Evolutionary conservation across 2,888 invertebrate species (phyloP).

Genomic region (Sinelater perroti): DNA sequence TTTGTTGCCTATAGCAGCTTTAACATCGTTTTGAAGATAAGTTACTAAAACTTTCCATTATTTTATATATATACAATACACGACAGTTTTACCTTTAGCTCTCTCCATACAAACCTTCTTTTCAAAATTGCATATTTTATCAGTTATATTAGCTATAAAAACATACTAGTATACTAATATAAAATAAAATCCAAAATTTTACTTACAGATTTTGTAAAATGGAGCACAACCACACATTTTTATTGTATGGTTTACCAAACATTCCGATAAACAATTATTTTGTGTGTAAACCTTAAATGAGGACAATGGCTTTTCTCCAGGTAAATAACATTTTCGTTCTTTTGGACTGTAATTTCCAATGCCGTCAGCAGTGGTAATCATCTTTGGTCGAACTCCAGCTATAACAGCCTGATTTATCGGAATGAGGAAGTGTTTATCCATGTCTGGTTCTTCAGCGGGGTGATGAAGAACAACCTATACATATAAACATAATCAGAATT

Average conservation of each 20-base stretch:
- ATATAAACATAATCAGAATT: too few species aligned
- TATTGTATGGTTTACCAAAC: constrained; percentile 72
- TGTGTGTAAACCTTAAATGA: constrained; percentile 76
- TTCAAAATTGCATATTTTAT: constrained; percentile 65
- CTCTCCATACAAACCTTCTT: constrained; percentile 64
- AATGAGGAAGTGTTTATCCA: constrained; percentile 73
- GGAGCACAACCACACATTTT: constrained; percentile 58
- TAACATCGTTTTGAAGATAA: too few species aligned
- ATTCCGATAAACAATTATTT: constrained; percentile 76
- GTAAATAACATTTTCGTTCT: constrained; percentile 74
- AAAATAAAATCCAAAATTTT: not conserved
- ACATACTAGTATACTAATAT: too few species aligned
- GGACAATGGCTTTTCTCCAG: constrained; percentile 68
- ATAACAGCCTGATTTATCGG: constrained; percentile 74
- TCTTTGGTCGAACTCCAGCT: constrained; percentile 74
- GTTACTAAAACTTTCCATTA: too few species aligned
- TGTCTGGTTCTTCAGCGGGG: constrained; percentile 71
- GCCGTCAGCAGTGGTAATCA: constrained; percentile 75
- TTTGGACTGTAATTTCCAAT: constrained; percentile 69
- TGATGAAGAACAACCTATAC: constrained; percentile 71
- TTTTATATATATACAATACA: too few species aligned
- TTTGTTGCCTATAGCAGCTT: too few species aligned
- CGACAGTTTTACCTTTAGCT: constrained; percentile 68
- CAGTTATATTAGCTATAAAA: not conserved
- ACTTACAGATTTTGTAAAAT: constrained; percentile 71